A percentile compares a stretch with the other conserved stretches of the same genome.
These are phyloP conservation scores for Fukomys damarensis DNA, from an alignment of 2,113 vertebrate genomes.

Conservation along the genomic window DNA sequence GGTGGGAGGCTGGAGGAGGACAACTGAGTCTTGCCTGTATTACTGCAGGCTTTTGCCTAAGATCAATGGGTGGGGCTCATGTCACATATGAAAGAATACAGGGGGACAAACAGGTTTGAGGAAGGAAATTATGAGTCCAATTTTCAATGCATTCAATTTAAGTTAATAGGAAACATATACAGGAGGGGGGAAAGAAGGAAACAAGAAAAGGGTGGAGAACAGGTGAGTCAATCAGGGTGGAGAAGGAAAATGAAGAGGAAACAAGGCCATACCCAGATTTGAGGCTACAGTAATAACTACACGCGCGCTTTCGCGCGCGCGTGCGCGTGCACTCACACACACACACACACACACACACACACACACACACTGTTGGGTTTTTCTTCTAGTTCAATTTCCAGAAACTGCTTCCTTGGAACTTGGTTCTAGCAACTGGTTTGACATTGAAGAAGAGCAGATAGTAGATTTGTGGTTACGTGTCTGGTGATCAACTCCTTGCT, in stretches of 20 bases:
- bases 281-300: neutral
- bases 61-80: slow-evolving; percentile 26
- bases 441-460: neutral
- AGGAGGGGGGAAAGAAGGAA: neutral
- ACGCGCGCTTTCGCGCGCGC: neutral
- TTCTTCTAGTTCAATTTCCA: neutral
- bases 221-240: slow-evolving; percentile 39
- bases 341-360: neutral
- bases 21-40: neutral
- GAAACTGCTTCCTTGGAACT: neutral
- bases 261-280: neutral
- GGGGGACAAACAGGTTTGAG: slow-evolving; percentile 52
- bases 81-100: slow-evolving; percentile 7
- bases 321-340: neutral
- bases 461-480: slow-evolving; percentile 3
- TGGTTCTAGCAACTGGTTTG: neutral
- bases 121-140: slow-evolving; percentile 52
- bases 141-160: slow-evolving; percentile 48
- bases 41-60: neutral
- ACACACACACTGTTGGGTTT: neutral
- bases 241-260: slow-evolving; percentile 18
- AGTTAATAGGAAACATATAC: slow-evolving; percentile 10
- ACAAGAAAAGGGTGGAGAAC: slow-evolving; percentile 31
- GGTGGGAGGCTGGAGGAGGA: neutral
- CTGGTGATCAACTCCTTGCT: neutral